phyloP scores from a whole-genome alignment of 2,888 invertebrate species.

The Pyralis farinalis region DNA sequence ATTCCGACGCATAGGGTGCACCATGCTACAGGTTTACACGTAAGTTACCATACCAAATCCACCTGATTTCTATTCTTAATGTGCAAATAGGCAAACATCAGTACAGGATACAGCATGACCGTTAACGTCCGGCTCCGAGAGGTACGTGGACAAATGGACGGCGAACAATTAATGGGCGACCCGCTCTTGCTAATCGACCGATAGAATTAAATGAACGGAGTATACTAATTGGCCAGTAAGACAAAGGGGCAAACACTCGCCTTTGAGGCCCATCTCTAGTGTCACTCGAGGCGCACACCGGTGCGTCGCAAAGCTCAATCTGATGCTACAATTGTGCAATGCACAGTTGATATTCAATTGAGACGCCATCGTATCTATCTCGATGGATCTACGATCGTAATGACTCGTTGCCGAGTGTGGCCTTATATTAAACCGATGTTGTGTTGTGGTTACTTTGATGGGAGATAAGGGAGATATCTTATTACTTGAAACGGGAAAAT shows the following conservation, averaged over 20 bases:
- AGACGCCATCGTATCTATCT: slow-evolving; percentile 21
- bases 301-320: slow-evolving; percentile 39
- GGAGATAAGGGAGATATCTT: too few relatives aligned
- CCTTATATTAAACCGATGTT: too few relatives aligned
- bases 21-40: too few relatives aligned
- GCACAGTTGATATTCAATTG: slow-evolving; percentile 40
- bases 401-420: too few relatives aligned
- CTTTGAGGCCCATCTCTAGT: slow-evolving; percentile 73
- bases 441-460: too few relatives aligned
- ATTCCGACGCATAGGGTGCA: too few relatives aligned
- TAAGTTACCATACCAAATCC: too few relatives aligned
- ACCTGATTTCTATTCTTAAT: too few relatives aligned
- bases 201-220: slow-evolving; percentile 80
- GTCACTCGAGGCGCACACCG: slow-evolving; percentile 66
- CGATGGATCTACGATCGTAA: background rate
- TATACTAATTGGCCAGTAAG: slow-evolving; percentile 78
- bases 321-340: slow-evolving; percentile 20
- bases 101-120: slow-evolving; percentile 13
- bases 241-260: slow-evolving; percentile 79
- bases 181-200: slow-evolving; percentile 76
- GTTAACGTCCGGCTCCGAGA: slow-evolving; percentile 46
- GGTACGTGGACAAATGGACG: slow-evolving; percentile 60
- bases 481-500: too few relatives aligned
- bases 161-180: slow-evolving; percentile 72
- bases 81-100: too few relatives aligned